phyloP scores from a whole-genome alignment of 2,113 vertebrate species.

The rat (Rattus norvegicus) region GRCr8 NC_086039.1:66123501-66124000 shows the following conservation, averaged over 20 bases:
- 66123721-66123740: background rate
- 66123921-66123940: too few relatives aligned
- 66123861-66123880: background rate
- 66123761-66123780: background rate
- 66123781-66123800: background rate
- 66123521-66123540: constrained; percentile 2
- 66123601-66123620: background rate
- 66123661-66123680: background rate
- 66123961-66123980: background rate
- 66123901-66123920: background rate
- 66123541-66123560: background rate
- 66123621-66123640: background rate
- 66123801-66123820: background rate
- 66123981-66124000: constrained; percentile 3
- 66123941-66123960: background rate
- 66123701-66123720: background rate
- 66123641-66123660: background rate
- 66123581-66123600: background rate
- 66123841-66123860: background rate
- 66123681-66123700: background rate
- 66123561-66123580: background rate
- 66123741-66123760: background rate
- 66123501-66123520: background rate
- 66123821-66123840: background rate
- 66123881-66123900: background rate